Conservation (phyloP, 30 jellyfish, hydroid and myxozoan genomes). For the Hydra vulgaris region DNA sequence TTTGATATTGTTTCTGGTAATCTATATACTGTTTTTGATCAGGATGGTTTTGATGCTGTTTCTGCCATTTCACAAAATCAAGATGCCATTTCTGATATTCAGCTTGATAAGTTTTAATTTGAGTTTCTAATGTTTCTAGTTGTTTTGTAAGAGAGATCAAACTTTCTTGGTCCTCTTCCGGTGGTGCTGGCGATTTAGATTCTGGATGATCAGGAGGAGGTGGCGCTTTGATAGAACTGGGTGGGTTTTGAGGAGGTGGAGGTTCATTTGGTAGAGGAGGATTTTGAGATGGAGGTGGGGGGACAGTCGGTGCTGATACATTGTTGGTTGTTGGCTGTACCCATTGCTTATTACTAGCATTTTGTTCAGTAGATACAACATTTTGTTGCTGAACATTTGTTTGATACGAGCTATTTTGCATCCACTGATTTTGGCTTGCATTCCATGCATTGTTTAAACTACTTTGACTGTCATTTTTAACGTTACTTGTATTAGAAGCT, state of each 20-base stretch:
- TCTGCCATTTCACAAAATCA: conserved; percentile 72
- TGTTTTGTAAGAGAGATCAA: conserved; percentile 27
- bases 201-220: conserved; percentile 5
- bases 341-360: not conserved
- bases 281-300: conserved; percentile 24
- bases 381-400: not conserved
- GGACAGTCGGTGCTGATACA: conserved; percentile 15
- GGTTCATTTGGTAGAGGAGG: conserved; percentile 24
- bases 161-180: conserved; percentile 20
- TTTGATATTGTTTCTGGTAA: conserved; percentile 76
- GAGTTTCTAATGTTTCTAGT: conserved; percentile 46
- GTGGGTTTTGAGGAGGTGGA: conserved; percentile 12
- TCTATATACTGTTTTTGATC: conserved; percentile 75
- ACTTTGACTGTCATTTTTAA: conserved; percentile 1
- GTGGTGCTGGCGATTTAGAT: not conserved
- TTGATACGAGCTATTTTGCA: conserved; percentile 7
- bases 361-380: not conserved
- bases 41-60: conserved; percentile 85
- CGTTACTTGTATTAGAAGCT: conserved; percentile 15
- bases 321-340: not conserved
- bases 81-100: conserved; percentile 84
- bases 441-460: not conserved
- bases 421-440: not conserved
- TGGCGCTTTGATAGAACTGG: not conserved
- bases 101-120: conserved; percentile 64